Conservation (phyloP, 2,888 invertebrate species). For the Caenorhabditis afra region DNA sequence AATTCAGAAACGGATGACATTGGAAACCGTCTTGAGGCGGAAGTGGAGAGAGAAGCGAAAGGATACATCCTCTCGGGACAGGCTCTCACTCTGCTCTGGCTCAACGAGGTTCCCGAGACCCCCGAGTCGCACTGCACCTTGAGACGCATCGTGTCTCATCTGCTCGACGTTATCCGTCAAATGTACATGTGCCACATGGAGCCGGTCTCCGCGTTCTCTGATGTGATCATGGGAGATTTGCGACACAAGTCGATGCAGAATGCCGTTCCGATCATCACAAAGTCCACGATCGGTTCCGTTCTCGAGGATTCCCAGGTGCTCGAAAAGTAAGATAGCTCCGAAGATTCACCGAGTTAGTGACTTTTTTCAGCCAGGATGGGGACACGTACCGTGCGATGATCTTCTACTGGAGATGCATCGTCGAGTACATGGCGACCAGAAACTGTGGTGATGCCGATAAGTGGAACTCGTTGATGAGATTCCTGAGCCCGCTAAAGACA, state of each 20-base stretch:
- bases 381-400: conserved; percentile 13
- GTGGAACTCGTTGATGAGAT: background rate
- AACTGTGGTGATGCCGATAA: conserved; percentile 10
- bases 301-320: background rate
- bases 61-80: conserved; percentile 22
- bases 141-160: background rate
- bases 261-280: conserved; percentile 28
- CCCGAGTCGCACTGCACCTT: conserved; percentile 9
- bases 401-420: conserved; percentile 29
- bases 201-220: conserved; percentile 26
- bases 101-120: background rate
- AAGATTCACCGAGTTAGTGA: too few species aligned
- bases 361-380: conserved; percentile 21
- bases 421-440: conserved; percentile 28
- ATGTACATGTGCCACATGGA: conserved; percentile 43
- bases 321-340: background rate
- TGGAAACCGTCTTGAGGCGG: background rate
- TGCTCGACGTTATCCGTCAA: conserved; percentile 33
- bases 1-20: too few species aligned
- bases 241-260: background rate
- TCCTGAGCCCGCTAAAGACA: conserved; percentile 13
- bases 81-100: conserved; percentile 21
- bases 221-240: conserved; percentile 18
- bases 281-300: conserved; percentile 10
- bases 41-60: conserved; percentile 1